Percentiles rank a stretch among this genome's conserved stretches.
These are phyloP conservation scores for Calameuta pallipes DNA, from an alignment of 2,888 invertebrate species.

Conservation along the genomic window DNA sequence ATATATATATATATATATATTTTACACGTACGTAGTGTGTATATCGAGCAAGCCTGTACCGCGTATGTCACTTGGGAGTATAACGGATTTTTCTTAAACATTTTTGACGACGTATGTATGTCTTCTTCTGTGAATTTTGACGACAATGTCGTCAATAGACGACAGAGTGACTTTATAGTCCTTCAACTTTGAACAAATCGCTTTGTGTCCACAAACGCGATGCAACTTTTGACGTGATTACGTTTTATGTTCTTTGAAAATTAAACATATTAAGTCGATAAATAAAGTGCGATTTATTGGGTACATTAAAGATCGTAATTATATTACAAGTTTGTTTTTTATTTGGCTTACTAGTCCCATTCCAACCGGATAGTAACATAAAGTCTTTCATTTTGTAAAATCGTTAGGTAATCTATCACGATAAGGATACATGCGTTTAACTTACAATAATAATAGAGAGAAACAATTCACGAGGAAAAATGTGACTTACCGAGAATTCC, in stretches of 20 bases:
- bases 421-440: too few species aligned
- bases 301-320: background rate
- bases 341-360: too few species aligned
- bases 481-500: too few species aligned
- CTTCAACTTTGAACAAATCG: background rate
- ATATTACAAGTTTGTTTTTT: too few species aligned
- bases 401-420: too few species aligned
- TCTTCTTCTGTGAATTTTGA: background rate
- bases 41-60: background rate
- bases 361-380: too few species aligned
- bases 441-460: too few species aligned
- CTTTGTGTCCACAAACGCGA: background rate
- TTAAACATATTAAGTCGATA: background rate
- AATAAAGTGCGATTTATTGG: background rate
- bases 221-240: too few species aligned
- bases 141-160: background rate
- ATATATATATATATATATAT: constrained; percentile 7
- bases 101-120: background rate
- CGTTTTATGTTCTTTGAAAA: background rate
- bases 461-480: too few species aligned
- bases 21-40: background rate
- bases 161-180: background rate
- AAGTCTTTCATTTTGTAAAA: too few species aligned
- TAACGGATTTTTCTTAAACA: background rate
- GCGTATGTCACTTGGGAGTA: background rate